A percentile compares a stretch with the other conserved stretches of the same genome.
phyloP scores from a whole-genome alignment of 1,140 invertebrate species.

The Caenorhabditis inopinata region DNA sequence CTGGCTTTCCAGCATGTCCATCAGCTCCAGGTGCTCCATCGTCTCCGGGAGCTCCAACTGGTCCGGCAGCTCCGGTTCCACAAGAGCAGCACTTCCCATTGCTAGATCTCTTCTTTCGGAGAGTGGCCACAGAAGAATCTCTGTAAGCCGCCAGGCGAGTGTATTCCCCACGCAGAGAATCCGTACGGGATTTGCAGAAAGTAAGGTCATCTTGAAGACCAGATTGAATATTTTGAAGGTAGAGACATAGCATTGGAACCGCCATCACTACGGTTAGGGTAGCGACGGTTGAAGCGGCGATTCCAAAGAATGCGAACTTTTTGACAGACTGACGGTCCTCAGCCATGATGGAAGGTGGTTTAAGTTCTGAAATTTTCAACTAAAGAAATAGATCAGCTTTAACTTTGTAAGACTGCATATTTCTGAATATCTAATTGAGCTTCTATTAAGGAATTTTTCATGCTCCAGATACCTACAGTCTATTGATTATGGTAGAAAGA shows the following conservation, averaged over 20 bases:
- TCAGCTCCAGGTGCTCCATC: slow-evolving; percentile 13
- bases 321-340: slow-evolving; percentile 38
- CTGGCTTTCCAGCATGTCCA: slow-evolving; percentile 38
- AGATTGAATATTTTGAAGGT: slow-evolving; percentile 34
- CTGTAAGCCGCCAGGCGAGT: neutral
- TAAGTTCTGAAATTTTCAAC: no score
- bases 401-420: no score
- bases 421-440: no score
- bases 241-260: slow-evolving; percentile 40
- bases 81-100: slow-evolving; percentile 45
- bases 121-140: slow-evolving; percentile 10
- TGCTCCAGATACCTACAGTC: no score
- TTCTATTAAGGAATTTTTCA: no score
- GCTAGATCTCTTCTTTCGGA: neutral
- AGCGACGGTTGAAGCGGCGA: slow-evolving; percentile 36
- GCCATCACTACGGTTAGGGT: slow-evolving; percentile 39
- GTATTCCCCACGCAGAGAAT: slow-evolving; percentile 29
- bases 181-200: slow-evolving; percentile 29
- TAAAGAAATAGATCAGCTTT: no score
- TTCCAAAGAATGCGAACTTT: slow-evolving; percentile 42
- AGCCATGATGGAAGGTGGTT: neutral
- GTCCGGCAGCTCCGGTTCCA: slow-evolving; percentile 45
- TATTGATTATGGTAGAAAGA: no score
- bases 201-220: slow-evolving; percentile 30
- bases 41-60: slow-evolving; percentile 27